Evolutionary conservation across 1,140 invertebrate species (phyloP).

Genomic region (Bombus sibiricus): DNA sequence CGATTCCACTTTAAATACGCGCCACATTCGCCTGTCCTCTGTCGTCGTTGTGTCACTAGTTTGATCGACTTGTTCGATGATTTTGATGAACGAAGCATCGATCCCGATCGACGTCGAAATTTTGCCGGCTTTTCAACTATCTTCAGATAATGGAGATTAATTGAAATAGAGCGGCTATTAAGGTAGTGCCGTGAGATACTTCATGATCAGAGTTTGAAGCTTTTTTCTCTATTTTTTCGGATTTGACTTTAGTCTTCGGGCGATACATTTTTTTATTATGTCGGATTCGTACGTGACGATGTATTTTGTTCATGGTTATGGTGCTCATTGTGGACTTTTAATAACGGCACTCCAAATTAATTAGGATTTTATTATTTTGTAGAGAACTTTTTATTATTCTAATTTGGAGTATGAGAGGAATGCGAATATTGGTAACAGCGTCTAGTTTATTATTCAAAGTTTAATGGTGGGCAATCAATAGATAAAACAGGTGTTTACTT

Average conservation of each 20-base stretch:
- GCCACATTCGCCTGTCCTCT: not conserved
- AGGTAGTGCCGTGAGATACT: no score
- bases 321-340: no score
- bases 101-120: not conserved
- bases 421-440: no score
- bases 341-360: not conserved
- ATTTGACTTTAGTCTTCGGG: no score
- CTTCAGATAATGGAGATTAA: not conserved
- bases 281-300: no score
- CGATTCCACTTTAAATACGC: constrained; percentile 62
- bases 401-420: no score
- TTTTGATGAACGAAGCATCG: not conserved
- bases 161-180: not conserved
- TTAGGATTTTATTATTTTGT: not conserved
- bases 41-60: not conserved
- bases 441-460: not conserved
- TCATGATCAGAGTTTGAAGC: no score
- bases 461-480: not conserved
- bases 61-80: not conserved
- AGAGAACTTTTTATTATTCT: not conserved
- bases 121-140: not conserved
- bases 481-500: not conserved
- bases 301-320: no score
- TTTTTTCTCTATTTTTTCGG: no score
- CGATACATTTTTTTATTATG: no score